phyloP scores from a whole-genome alignment of 2,888 invertebrate species.

The Phengaris arion region DNA sequence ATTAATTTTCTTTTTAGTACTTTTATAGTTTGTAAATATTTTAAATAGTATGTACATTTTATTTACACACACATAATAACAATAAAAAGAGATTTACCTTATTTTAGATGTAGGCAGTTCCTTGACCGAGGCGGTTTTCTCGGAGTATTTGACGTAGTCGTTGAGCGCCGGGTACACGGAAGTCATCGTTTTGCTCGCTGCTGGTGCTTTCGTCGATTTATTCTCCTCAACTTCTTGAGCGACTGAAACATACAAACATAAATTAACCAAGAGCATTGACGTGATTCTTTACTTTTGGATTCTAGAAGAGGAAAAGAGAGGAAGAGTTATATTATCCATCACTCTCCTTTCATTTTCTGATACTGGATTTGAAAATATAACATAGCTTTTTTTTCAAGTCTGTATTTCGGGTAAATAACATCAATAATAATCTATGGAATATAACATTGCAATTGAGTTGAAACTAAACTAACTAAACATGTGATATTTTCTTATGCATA shows the following conservation, averaged over 20 bases:
- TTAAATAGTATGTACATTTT: too few relatives aligned
- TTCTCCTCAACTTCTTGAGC: conserved; percentile 65
- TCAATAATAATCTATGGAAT: too few relatives aligned
- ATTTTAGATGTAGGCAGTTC: conserved; percentile 71
- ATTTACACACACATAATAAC: conserved; percentile 32
- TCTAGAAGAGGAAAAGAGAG: background rate
- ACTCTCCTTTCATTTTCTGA: too few relatives aligned
- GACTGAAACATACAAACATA: conserved; percentile 45
- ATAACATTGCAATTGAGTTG: background rate
- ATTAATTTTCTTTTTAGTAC: too few relatives aligned
- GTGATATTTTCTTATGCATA: background rate
- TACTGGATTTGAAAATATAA: too few relatives aligned
- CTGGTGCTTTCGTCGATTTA: conserved; percentile 72
- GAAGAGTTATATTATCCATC: background rate
- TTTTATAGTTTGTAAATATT: too few relatives aligned
- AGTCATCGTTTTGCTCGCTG: conserved; percentile 59
- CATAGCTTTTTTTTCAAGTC: too few relatives aligned
- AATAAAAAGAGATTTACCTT: conserved; percentile 51
- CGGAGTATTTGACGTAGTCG: conserved; percentile 57
- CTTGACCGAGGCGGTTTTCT: conserved; percentile 69
- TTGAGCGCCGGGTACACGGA: conserved; percentile 66
- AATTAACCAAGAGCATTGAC: too few relatives aligned
- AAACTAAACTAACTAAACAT: background rate
- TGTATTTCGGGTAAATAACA: too few relatives aligned
- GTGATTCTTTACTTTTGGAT: background rate